Base-by-base conservation (phyloP, 2,113 vertebrate genomes). In the Heterotilapia buettikoferi region DNA sequence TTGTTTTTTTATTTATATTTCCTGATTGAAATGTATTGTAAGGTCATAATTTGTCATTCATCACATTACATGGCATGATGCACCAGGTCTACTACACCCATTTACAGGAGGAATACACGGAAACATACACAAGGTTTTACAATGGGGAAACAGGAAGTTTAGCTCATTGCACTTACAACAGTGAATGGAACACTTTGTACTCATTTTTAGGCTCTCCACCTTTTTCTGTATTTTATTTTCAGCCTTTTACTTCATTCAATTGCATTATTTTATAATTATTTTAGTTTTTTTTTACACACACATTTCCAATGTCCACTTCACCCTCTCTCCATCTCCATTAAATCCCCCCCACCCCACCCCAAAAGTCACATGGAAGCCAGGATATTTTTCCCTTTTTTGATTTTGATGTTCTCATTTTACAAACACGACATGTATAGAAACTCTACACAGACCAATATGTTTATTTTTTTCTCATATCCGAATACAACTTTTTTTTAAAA, bases 51-150 rank as follows among this genome's bases (percentile, higher is more conserved):
- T 96, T 97, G 90, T 96, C 96, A 97, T 96, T 97, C 97, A 97
- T 98, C 98, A 99, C 98, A 97, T 98, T 97, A 98, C 97, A 97
- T 97, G 97, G 96, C 97, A 97, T 96, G 95, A 97, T 97, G 97
- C 97, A 97, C 97, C 96, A 97, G 97, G 96, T 96, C 96, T 97
- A 99, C 97, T 97, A 98, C 97, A 96, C 97, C 97, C 97, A 97
- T 97, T 98, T 98, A 98, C 97, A 97, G 95, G 97, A 97, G 97
- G 97, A 98, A 97, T 97, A 99, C 97, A 97, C 96, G 92, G 97
- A 97, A 98, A 98, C 98, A 96, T 97, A 97, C 97, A 98, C 97
- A 97, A 97, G 94, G 96, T 97, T 97, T 97, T 97, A 99, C 98
- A 97, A 97, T 97, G 97, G 94, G 94, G 96, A 97, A 97, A 97